Evolutionary conservation across 2,113 vertebrate genomes (phyloP).

Genomic region (Equus przewalskii): DNA sequence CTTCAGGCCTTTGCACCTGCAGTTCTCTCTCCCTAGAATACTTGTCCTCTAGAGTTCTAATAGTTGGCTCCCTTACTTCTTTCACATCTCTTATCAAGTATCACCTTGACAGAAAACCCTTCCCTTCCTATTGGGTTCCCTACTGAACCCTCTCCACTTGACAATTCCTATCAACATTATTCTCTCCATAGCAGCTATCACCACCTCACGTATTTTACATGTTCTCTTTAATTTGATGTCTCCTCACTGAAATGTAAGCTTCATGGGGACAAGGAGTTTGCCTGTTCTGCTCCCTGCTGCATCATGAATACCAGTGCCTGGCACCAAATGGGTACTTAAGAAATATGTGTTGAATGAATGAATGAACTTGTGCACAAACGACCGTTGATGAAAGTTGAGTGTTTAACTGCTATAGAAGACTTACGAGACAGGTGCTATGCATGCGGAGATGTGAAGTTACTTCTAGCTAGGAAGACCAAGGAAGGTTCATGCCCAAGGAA

Average conservation of each 20-base stretch:
- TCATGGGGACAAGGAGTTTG: neutral
- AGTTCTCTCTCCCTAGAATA: neutral
- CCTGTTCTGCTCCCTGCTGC: neutral
- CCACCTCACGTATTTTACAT: no score
- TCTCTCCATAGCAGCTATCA: neutral
- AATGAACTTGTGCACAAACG: rapidly evolving
- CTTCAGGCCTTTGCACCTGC: neutral
- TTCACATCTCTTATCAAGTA: neutral
- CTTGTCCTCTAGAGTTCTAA: neutral
- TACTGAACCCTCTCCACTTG: neutral
- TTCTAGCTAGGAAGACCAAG: neutral
- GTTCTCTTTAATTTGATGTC: neutral
- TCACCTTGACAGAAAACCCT: neutral
- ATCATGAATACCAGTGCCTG: neutral
- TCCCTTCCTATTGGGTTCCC: neutral
- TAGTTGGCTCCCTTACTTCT: neutral
- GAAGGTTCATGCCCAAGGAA: neutral
- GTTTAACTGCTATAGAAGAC: neutral
- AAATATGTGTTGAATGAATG: neutral
- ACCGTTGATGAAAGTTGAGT: neutral
- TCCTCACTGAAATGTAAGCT: neutral
- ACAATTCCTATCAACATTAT: neutral
- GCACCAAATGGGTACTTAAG: no score
- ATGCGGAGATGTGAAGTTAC: no score
- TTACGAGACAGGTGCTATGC: neutral